Evolutionary conservation across 2,797 vertebrate species (phyloP).

Genomic region (Podarcis lilfordi): DNA sequence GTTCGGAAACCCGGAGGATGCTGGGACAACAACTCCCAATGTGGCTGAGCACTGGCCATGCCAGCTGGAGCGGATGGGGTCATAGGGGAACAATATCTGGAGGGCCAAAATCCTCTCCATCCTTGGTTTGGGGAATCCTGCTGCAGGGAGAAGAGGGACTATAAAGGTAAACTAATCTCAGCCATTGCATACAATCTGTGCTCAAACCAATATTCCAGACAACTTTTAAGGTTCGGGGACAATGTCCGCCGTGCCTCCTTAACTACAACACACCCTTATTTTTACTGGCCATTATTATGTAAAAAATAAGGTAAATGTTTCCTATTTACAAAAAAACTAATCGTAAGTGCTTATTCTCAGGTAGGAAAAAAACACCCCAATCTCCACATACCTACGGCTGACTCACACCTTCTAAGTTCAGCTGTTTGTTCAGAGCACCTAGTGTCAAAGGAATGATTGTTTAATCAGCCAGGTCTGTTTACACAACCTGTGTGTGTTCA

Average conservation of each 20-base stretch:
- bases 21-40: background rate
- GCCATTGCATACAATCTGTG: background rate
- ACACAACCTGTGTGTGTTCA: background rate
- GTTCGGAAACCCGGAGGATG: background rate
- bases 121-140: background rate
- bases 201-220: background rate
- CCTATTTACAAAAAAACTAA: slow-evolving; percentile 50
- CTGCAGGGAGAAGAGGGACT: slow-evolving; percentile 24
- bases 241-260: slow-evolving; percentile 34
- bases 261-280: slow-evolving; percentile 33
- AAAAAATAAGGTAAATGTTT: slow-evolving; percentile 54
- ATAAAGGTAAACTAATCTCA: slow-evolving; percentile 15
- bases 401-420: slow-evolving; percentile 31
- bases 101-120: background rate
- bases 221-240: slow-evolving; percentile 30
- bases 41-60: background rate
- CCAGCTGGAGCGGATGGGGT: background rate
- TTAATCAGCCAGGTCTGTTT: slow-evolving; percentile 25
- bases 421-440: slow-evolving; percentile 44
- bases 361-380: slow-evolving; percentile 33
- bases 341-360: slow-evolving; percentile 46
- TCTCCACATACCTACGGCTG: slow-evolving; percentile 20
- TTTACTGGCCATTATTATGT: slow-evolving; percentile 64
- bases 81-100: background rate
- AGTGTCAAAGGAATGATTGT: slow-evolving; percentile 40